phyloP scores from a whole-genome alignment of 1,140 invertebrate genomes.

The Lucilia sericata region DNA sequence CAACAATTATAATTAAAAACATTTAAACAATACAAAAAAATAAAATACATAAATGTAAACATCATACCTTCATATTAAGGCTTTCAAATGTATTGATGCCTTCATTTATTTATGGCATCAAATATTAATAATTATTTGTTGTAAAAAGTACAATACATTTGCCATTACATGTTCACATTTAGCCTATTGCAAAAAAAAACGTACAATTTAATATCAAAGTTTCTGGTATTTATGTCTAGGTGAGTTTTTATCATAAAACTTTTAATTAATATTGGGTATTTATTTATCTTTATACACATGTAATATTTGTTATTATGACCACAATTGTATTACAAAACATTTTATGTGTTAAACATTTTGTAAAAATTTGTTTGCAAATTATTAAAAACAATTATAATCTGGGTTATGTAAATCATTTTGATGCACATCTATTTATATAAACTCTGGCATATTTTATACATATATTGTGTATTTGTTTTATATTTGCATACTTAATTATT shows the following conservation, averaged over 20 bases:
- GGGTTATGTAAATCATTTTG: not conserved
- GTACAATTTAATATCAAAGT: too few species aligned
- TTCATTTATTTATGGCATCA: not conserved
- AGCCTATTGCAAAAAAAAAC: not conserved
- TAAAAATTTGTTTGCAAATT: not conserved
- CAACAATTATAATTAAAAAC: not conserved
- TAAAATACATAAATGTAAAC: not conserved
- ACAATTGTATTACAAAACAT: not conserved
- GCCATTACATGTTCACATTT: too few species aligned
- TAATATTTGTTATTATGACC: not conserved
- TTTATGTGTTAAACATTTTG: not conserved
- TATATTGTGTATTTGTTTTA: not conserved
- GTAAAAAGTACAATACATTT: not conserved
- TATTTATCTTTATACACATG: not conserved
- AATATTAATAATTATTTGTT: slow-evolving; percentile 3
- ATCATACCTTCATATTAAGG: too few species aligned
- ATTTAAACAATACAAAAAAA: not conserved
- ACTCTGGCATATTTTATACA: too few species aligned
- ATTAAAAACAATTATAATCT: not conserved
- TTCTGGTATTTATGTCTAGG: too few species aligned
- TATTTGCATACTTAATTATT: not conserved
- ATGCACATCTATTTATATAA: not conserved
- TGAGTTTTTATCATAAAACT: not conserved
- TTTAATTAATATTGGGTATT: not conserved
- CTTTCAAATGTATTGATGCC: not conserved